Evolutionary conservation across 1,140 invertebrate genomes (phyloP), one percentile per base, ranked within the genome.

Genomic region (Yoshiicerus persimilis): DNA sequence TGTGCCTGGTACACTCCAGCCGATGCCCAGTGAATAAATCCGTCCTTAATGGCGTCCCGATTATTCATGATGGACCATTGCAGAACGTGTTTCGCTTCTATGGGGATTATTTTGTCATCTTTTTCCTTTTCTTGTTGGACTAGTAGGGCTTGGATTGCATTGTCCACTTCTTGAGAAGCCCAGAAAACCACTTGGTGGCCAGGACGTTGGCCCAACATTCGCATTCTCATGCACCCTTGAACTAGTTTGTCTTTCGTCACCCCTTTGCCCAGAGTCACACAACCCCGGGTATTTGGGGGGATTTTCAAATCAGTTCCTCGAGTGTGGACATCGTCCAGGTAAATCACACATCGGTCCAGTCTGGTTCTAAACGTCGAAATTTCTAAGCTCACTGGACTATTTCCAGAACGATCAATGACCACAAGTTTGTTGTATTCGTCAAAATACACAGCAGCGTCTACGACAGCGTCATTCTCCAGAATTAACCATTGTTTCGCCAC

Each of bases 221-320:
- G 27, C 89, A 90, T 90, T 47, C 89, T 30, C 89, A 90, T 90
- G 38, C 89, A 90, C 6, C 84, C 89, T 86, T 91, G 90, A 39
- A 91, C 88, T 9, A 91, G 36, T 32, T 91, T 91, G 85, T 91
- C 90, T 27, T 89, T 89, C 4, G 86, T 88, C 1, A 91, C 70
- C 8, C 88, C 84, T 47, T 87, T 90, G n/a, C 90, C 90, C 8
- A 91, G 13, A 13, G 90, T 91, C 1, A 91, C 90, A 27, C 85
- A 89, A 16, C 86, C 90, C 30, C 75, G 23, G 4, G 64, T 75
- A 5, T 62, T 75, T 1, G 34, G 34, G 10, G 89, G 89, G 10
- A 91, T 66, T 87, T 89, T 91, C 23, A 91, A 62, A 64, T 91
- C 90, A 16, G 90, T 91, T 4, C 90, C 90, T 20, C 90, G 84